phyloP scores from a whole-genome alignment of 2,888 invertebrate species.

The Volucella zonaria region DNA sequence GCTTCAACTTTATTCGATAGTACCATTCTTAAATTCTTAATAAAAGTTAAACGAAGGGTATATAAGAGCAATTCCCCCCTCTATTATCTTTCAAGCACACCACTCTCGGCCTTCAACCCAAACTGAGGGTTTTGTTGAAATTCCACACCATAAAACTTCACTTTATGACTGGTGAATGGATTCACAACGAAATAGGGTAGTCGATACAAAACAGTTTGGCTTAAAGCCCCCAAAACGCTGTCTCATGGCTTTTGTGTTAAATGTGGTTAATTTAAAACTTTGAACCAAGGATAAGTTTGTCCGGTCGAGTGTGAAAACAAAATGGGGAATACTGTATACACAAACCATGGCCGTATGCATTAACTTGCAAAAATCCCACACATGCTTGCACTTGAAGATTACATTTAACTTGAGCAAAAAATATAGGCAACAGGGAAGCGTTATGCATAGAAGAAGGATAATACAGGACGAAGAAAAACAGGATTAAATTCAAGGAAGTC shows the following conservation, averaged over 20 bases:
- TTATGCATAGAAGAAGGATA: conserved; percentile 8
- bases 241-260: conserved; percentile 15
- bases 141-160: conserved; percentile 60
- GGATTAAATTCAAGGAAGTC: conserved; percentile 69
- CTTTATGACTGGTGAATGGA: conserved; percentile 1
- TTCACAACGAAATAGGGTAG: background rate
- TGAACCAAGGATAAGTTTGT: conserved; percentile 65
- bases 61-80: too few relatives aligned
- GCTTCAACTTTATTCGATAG: too few relatives aligned
- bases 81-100: too few relatives aligned
- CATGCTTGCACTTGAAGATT: conserved; percentile 67
- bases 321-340: background rate
- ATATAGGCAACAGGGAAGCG: conserved; percentile 48
- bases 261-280: conserved; percentile 58
- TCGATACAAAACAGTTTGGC: conserved; percentile 41
- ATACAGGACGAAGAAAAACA: conserved; percentile 36
- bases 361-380: conserved; percentile 48
- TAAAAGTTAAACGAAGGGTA: too few relatives aligned
- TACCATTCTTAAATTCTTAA: too few relatives aligned
- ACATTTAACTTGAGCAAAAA: conserved; percentile 48
- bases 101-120: too few relatives aligned
- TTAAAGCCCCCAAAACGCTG: conserved; percentile 33
- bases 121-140: background rate
- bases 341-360: conserved; percentile 32
- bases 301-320: conserved; percentile 61